Base-by-base conservation (phyloP, 2,888 invertebrate species). In the Lasioglossum malachurum region DNA sequence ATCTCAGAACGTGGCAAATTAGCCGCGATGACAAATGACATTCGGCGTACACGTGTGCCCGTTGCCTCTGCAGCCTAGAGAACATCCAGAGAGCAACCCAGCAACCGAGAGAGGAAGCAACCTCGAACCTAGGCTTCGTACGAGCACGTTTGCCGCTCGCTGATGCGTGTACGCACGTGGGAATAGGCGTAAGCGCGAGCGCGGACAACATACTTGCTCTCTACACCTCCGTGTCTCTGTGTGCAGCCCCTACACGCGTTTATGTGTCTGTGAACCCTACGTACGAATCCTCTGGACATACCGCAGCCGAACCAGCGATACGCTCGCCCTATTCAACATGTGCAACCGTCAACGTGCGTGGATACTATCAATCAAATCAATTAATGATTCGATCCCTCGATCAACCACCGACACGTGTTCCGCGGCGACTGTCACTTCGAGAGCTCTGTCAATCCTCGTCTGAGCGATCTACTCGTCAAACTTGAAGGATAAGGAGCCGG, bases 1-100 rank as follows among this genome's bases (percentile, higher is more conserved):
- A 95, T 95, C 95, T 95, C 95, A 95, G 95, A 94, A 95, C 94
- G 94, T 93, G 94, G 95, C 95, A 95, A 95, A 95, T 95, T 95
- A 95, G 95, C 93, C 94, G 88, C 94, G 92, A 94, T 95, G 95
- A 95, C 94, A 94, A 95, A 95, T 94, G 95, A 95, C 94, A 94
- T 92, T 94, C 91, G 91, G 88, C 90, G 87, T 87, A 89, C 90
- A 92, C 90, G 91, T 90, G 90, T 80, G 89, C 84, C 85, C 89
- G 77, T 86, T 71, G 84, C 53, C 85, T 84, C 31, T 78, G 87
- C 91, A 64, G 31, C 60, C 60, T 31, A 16, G 60, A 27, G 27
- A 27, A 27, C 60, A 27, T 4, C 27, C n/a, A 60, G 60, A 60
- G 60, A 60, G 60, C n/a, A 27, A 27, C 23, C 53, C 23, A 3